Percentiles rank a stretch among this genome's conserved stretches.
Evolutionary conservation across 2,888 invertebrate species (phyloP).

Genomic region (Chironomus riparius): DNA sequence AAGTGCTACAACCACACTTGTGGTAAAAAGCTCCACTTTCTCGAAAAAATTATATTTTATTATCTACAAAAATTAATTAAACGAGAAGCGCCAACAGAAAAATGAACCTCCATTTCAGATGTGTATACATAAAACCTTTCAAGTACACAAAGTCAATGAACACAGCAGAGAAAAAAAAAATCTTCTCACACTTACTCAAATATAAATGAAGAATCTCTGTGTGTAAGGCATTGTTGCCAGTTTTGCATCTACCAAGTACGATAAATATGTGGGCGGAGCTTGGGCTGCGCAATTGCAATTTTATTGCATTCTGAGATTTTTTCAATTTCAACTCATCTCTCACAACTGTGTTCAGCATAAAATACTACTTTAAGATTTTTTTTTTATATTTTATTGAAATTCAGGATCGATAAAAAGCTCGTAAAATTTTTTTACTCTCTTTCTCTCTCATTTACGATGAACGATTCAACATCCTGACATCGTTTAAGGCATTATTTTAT

Average conservation of each 20-base stretch:
- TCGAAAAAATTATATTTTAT: neutral
- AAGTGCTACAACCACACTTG: neutral
- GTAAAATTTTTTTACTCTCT: conserved; percentile 1
- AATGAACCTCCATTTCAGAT: neutral
- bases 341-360: neutral
- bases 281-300: neutral
- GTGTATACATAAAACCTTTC: neutral
- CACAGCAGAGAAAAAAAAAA: no score
- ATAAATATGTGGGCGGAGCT: neutral
- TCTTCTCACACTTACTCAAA: neutral
- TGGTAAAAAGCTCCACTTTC: neutral
- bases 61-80: neutral
- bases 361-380: neutral
- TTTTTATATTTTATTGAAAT: neutral
- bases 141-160: neutral
- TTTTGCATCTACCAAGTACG: neutral
- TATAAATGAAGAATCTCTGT: neutral
- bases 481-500: neutral
- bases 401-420: conserved; percentile 22
- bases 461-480: neutral
- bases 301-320: neutral
- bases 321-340: neutral
- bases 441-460: neutral
- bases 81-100: neutral
- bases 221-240: neutral